Conservation (phyloP, 2,888 invertebrate species). For the Plemyria rubiginata region DNA sequence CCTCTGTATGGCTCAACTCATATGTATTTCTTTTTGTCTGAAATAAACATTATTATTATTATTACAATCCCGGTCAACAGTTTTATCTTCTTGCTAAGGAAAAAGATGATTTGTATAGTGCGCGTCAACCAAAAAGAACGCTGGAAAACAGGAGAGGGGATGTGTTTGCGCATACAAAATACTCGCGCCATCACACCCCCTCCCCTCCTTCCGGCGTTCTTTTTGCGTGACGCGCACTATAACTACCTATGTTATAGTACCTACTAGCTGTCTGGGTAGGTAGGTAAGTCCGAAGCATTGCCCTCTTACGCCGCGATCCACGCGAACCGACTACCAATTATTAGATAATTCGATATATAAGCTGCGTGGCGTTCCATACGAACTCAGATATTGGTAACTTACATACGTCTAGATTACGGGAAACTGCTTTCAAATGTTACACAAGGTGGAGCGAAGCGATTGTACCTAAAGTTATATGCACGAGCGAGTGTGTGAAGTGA, state of each 20-base stretch:
- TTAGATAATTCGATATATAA: neutral
- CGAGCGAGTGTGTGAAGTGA: neutral
- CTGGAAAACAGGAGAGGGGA: too few species aligned
- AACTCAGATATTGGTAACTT: neutral
- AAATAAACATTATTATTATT: too few species aligned
- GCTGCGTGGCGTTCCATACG: neutral
- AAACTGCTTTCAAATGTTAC: conserved; percentile 21
- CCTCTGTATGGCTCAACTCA: too few species aligned
- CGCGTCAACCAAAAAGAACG: too few species aligned
- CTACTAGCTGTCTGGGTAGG: neutral
- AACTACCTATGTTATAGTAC: too few species aligned
- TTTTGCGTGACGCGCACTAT: too few species aligned
- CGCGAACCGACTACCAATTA: conserved; percentile 1
- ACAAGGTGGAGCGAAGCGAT: conserved; percentile 15
- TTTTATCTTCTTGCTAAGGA: too few species aligned
- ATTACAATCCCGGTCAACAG: neutral
- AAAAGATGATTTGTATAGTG: too few species aligned
- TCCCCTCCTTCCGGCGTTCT: too few species aligned
- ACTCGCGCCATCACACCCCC: too few species aligned
- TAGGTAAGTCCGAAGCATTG: conserved; percentile 13
- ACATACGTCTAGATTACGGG: conserved; percentile 7
- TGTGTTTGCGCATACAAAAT: too few species aligned
- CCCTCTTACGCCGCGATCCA: neutral
- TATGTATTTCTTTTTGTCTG: too few species aligned
- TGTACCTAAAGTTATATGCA: conserved; percentile 15